Evolutionary conservation across 2,113 vertebrate species (phyloP).

Genomic region (Crotophaga sulcirostris): DNA sequence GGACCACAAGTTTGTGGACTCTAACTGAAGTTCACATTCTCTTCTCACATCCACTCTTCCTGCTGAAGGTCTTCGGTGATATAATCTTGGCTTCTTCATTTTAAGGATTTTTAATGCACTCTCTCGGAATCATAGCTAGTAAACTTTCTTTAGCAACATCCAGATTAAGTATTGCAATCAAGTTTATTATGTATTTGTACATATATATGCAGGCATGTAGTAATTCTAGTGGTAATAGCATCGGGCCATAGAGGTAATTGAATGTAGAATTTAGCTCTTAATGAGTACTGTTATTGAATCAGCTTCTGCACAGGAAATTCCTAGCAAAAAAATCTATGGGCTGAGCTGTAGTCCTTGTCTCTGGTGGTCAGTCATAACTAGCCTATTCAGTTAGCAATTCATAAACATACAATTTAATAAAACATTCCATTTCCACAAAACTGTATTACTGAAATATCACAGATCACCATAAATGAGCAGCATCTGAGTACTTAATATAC

Average conservation of each 20-base stretch:
- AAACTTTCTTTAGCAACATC: neutral
- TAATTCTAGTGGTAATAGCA: neutral
- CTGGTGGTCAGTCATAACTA: neutral
- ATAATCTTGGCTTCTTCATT: neutral
- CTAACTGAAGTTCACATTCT: neutral
- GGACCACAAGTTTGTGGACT: neutral
- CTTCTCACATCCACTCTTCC: neutral
- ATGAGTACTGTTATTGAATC: neutral
- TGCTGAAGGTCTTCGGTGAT: neutral
- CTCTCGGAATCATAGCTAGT: neutral
- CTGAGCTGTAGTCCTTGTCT: neutral
- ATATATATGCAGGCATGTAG: neutral
- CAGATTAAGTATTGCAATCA: neutral
- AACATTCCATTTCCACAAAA: neutral
- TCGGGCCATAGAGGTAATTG: neutral
- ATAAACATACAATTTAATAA: neutral
- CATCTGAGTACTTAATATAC: neutral
- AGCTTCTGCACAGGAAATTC: neutral
- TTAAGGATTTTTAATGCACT: neutral
- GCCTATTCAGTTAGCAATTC: neutral
- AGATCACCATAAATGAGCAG: neutral
- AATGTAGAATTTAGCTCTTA: neutral
- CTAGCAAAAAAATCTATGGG: neutral
- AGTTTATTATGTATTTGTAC: neutral
- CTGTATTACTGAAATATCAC: neutral